Percentiles rank a stretch among this genome's conserved stretches.
phyloP scores from a whole-genome alignment of 1,140 invertebrate genomes.

The Bombyx mandarina region DNA sequence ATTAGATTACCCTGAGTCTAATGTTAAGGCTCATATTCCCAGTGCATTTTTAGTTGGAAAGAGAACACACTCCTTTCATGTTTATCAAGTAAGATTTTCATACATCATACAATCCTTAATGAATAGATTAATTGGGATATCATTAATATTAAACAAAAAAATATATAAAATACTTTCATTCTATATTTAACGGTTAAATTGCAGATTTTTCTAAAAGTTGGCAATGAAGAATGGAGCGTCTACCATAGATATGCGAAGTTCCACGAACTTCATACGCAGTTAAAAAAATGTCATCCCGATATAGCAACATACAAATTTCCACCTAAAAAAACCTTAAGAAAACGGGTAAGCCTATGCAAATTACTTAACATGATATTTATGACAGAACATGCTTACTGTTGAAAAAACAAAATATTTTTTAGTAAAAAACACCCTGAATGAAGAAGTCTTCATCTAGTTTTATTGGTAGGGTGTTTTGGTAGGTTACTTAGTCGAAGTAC shows the following conservation, averaged over 20 bases:
- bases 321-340: conserved; percentile 92
- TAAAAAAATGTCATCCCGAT: conserved; percentile 86
- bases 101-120: background rate
- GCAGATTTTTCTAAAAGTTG: conserved; percentile 90
- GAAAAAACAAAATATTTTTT: too few relatives aligned
- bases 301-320: conserved; percentile 90
- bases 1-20: conserved; percentile 65
- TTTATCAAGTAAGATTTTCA: conserved; percentile 82
- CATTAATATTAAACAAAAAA: background rate
- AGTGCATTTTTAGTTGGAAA: conserved; percentile 89
- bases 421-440: too few relatives aligned
- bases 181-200: conserved; percentile 57
- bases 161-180: background rate
- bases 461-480: too few relatives aligned
- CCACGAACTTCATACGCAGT: conserved; percentile 82
- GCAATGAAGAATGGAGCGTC: conserved; percentile 93
- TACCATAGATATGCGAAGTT: conserved; percentile 94
- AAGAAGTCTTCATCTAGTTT: too few relatives aligned
- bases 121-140: background rate
- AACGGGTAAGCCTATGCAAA: conserved; percentile 77
- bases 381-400: too few relatives aligned
- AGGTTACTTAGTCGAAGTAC: too few relatives aligned
- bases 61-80: conserved; percentile 83
- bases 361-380: background rate
- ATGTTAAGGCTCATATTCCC: conserved; percentile 91